Evolutionary conservation across 1,140 invertebrate species (phyloP).

Genomic region (Phenacoccus solenopsis): DNA sequence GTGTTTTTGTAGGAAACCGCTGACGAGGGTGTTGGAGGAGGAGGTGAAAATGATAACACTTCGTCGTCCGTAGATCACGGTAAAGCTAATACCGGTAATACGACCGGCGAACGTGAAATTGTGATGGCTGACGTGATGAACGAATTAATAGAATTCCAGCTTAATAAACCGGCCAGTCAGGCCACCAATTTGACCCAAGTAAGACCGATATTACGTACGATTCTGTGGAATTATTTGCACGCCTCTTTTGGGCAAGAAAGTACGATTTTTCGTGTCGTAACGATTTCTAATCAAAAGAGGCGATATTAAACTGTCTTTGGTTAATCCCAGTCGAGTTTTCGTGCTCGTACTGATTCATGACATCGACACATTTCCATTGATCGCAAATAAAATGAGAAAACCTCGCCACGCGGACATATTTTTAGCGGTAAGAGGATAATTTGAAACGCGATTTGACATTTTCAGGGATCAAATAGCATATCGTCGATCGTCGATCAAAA

Average conservation of each 20-base stretch:
- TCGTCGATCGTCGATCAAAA: slow-evolving; percentile 32
- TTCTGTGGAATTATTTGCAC: too few species aligned
- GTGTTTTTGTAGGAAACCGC: slow-evolving; percentile 52
- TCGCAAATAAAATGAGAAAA: too few species aligned
- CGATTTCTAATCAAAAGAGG: background rate
- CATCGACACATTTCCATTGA: background rate
- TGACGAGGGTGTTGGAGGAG: slow-evolving; percentile 45
- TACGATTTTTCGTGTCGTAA: background rate
- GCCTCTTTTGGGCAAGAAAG: background rate
- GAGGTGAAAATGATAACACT: slow-evolving; percentile 20
- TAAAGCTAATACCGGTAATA: background rate
- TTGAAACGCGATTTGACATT: too few species aligned
- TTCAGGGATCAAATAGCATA: background rate
- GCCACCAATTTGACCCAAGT: background rate
- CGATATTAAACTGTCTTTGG: background rate
- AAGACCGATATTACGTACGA: background rate
- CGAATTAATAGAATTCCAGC: background rate
- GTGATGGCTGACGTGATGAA: background rate
- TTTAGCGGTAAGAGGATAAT: too few species aligned
- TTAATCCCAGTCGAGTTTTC: background rate
- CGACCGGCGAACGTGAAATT: background rate
- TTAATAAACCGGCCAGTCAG: slow-evolving; percentile 3
- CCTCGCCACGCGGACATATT: too few species aligned
- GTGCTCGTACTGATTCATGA: background rate
- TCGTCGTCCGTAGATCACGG: background rate